phyloP scores from a whole-genome alignment of 2,888 invertebrate genomes.

The Masnerella sp. region DNA sequence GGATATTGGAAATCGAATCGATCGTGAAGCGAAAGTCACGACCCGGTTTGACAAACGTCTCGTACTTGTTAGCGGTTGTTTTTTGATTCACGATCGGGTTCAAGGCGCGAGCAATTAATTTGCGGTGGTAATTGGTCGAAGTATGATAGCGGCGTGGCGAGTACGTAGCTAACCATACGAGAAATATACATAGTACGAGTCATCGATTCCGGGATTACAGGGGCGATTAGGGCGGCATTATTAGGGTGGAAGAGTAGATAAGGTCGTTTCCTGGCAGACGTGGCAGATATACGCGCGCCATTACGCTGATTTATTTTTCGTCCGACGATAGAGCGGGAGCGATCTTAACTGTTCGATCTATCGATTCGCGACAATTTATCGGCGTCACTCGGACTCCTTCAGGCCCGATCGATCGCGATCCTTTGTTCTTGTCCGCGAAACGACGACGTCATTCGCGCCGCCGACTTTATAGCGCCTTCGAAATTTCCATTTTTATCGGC shows the following conservation, averaged over 20 bases:
- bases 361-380: conserved; percentile 61
- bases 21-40: background rate
- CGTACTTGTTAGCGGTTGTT: conserved; percentile 26
- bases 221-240: conserved; percentile 65
- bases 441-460: too few relatives aligned
- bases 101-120: conserved; percentile 57
- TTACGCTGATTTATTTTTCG: conserved; percentile 66
- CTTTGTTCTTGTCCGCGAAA: too few relatives aligned
- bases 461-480: too few relatives aligned
- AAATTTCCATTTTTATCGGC: conserved; percentile 21
- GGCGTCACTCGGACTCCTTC: conserved; percentile 24
- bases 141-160: conserved; percentile 57
- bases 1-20: too few relatives aligned
- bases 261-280: conserved; percentile 65
- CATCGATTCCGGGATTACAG: conserved; percentile 67
- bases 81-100: conserved; percentile 50
- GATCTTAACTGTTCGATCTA: conserved; percentile 64
- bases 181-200: conserved; percentile 64
- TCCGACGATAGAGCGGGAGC: conserved; percentile 53
- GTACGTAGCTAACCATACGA: conserved; percentile 60
- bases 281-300: conserved; percentile 61
- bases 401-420: too few relatives aligned
- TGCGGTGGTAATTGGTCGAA: conserved; percentile 59
- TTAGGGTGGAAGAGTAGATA: conserved; percentile 67
- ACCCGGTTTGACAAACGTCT: conserved; percentile 21